Evolutionary conservation across 1,140 invertebrate genomes (phyloP).

Genomic region (Papilio dardanus): DNA sequence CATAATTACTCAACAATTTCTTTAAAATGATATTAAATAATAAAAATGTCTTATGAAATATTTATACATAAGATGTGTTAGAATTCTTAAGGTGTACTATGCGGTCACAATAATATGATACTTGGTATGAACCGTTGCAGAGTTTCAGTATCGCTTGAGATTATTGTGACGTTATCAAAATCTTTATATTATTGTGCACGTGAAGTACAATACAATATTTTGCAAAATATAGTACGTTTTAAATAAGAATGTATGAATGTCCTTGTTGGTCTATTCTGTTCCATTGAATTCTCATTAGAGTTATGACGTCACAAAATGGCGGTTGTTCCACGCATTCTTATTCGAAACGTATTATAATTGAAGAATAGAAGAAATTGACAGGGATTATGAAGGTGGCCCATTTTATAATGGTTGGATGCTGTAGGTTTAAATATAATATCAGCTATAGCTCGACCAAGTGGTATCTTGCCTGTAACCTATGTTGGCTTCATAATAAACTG

Average conservation of each 20-base stretch:
- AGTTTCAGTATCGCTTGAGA: not conserved
- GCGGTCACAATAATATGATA: not conserved
- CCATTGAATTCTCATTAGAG: not conserved
- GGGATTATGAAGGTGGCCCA: not conserved
- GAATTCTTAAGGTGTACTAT: not conserved
- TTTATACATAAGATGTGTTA: not conserved
- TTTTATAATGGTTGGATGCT: conserved; percentile 3
- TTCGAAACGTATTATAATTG: not conserved
- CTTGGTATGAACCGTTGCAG: not conserved
- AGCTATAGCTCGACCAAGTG: conserved; percentile 47
- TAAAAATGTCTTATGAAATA: not conserved
- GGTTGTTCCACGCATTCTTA: not conserved
- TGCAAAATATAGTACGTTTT: not conserved
- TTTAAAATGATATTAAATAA: not conserved
- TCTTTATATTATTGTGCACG: not conserved
- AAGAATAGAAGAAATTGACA: not conserved
- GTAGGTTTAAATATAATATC: conserved; percentile 23
- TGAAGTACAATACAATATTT: not conserved
- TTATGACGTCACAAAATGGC: not conserved
- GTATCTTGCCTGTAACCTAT: conserved; percentile 43
- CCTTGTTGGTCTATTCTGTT: too few species aligned
- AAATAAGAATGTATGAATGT: not conserved
- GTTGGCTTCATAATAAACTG: not conserved
- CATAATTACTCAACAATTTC: not conserved
- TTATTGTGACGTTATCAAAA: not conserved